Percentiles rank a stretch among this genome's conserved stretches.
phyloP scores from a whole-genome alignment of 2,888 invertebrate genomes.

The Apodemia hepburni region DNA sequence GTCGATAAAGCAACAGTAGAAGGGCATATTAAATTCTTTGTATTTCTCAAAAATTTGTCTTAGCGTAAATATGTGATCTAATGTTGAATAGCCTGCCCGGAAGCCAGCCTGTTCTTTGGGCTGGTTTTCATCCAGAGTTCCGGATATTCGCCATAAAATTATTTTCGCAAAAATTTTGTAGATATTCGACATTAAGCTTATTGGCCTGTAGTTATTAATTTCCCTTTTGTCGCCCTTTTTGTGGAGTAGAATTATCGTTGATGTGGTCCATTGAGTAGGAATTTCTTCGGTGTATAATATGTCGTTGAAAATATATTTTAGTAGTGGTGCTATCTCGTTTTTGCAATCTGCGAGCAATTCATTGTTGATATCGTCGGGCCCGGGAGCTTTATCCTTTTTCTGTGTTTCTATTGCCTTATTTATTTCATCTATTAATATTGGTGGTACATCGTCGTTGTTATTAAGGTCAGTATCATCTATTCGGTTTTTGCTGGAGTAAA shows the following conservation, averaged over 20 bases:
- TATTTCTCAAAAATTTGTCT: neutral
- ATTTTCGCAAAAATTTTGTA: no score
- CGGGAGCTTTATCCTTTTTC: no score
- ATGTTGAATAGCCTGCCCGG: neutral
- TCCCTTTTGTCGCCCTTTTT: no score
- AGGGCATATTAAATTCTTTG: neutral
- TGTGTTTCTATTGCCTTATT: no score
- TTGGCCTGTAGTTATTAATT: no score
- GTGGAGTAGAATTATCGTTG: no score
- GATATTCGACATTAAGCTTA: no score
- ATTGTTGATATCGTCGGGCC: no score
- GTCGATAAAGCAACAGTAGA: neutral
- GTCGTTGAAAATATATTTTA: no score
- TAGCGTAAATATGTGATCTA: neutral
- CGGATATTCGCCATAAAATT: no score
- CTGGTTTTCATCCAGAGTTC: neutral
- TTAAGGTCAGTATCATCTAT: conserved; percentile 10
- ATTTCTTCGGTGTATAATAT: no score
- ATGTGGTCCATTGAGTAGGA: no score
- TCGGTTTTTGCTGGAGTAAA: conserved; percentile 17
- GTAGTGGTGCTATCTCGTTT: conserved; percentile 9
- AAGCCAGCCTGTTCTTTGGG: neutral
- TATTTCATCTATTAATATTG: conserved; percentile 20
- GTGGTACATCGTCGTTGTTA: conserved; percentile 10
- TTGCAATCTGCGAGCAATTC: conserved; percentile 10